A percentile compares a stretch with the other conserved stretches of the same genome.
Evolutionary conservation across 2,113 vertebrate genomes (phyloP).

Genomic region (Callithrix jacchus): DNA sequence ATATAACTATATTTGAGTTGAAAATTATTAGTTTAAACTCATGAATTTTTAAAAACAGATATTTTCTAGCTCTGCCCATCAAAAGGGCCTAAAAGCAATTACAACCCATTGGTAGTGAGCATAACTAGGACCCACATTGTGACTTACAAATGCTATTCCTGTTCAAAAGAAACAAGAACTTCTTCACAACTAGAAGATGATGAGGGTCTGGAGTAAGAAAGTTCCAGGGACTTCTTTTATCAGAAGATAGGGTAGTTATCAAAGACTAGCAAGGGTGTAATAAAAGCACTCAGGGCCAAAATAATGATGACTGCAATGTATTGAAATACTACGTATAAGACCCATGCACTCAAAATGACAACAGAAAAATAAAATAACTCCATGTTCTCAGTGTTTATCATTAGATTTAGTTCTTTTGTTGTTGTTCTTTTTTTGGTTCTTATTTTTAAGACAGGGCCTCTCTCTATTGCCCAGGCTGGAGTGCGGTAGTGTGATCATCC

Average conservation of each 20-base stretch:
- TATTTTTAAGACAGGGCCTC: no score
- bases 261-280: neutral
- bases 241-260: neutral
- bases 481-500: no score
- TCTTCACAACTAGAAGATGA: neutral
- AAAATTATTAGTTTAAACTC: neutral
- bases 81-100: neutral
- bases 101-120: neutral
- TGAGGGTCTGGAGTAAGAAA: neutral
- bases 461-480: no score
- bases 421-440: no score
- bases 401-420: no score
- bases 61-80: neutral
- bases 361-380: neutral
- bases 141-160: neutral
- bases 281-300: neutral
- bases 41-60: neutral
- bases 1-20: neutral
- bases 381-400: neutral
- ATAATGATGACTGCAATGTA: neutral
- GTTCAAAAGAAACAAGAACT: neutral
- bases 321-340: neutral
- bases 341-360: neutral
- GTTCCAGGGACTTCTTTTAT: neutral
- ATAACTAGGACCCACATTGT: neutral